Evolutionary conservation across 2,888 invertebrate genomes (phyloP).

Genomic region (Fissipunctia ypsillon): DNA sequence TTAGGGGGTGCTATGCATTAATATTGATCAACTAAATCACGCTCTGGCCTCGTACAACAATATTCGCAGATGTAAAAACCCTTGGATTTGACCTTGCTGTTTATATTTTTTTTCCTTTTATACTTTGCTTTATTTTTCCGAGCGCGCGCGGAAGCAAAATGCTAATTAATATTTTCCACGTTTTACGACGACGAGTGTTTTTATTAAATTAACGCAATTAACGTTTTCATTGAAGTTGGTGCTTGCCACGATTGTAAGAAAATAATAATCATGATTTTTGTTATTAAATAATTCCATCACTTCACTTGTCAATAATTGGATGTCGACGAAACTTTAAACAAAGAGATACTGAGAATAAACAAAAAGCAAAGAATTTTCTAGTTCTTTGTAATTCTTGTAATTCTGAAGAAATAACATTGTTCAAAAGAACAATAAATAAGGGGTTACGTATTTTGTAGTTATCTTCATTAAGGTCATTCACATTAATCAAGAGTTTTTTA

Average conservation of each 20-base stretch:
- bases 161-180: slow-evolving; percentile 55
- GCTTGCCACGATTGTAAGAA: slow-evolving; percentile 6
- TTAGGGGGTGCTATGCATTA: slow-evolving; percentile 72
- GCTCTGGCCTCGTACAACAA: slow-evolving; percentile 67
- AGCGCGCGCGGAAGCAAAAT: slow-evolving; percentile 33
- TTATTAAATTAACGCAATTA: slow-evolving; percentile 52
- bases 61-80: slow-evolving; percentile 66
- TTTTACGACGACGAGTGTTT: slow-evolving; percentile 48
- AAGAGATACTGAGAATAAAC: slow-evolving; percentile 8
- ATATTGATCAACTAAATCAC: slow-evolving; percentile 76
- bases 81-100: slow-evolving; percentile 66
- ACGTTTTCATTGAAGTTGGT: slow-evolving; percentile 42
- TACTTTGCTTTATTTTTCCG: slow-evolving; percentile 57
- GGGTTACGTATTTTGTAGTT: slow-evolving; percentile 12
- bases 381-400: slow-evolving; percentile 6
- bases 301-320: slow-evolving; percentile 12
- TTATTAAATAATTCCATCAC: slow-evolving; percentile 13
- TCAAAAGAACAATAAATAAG: slow-evolving; percentile 10
- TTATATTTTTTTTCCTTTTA: slow-evolving; percentile 55
- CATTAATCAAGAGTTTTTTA: slow-evolving; percentile 20
- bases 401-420: slow-evolving; percentile 1
- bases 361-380: slow-evolving; percentile 8
- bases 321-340: slow-evolving; percentile 5
- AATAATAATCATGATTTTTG: slow-evolving; percentile 20
- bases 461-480: slow-evolving; percentile 24